These are phyloP conservation scores for Plecturocebus donacophilus DNA, from an alignment of 2,113 vertebrate species.

Conservation along the genomic window DNA sequence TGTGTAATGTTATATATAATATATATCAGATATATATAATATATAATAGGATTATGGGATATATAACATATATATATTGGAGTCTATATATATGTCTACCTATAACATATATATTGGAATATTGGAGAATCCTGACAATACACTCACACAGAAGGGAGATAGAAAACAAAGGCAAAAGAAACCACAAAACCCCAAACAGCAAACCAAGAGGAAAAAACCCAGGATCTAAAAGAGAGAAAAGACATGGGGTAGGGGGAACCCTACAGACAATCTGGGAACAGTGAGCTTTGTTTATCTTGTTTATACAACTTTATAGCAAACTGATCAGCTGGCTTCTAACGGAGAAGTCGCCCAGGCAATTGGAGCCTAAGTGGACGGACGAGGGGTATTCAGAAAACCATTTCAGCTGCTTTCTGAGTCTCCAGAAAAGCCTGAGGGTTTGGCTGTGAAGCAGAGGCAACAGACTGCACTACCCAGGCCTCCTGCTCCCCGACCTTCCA, in stretches of 20 bases:
- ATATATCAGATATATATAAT: neutral
- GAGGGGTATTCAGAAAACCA: neutral
- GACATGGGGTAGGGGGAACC: neutral
- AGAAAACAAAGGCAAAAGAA: neutral
- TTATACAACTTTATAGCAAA: neutral
- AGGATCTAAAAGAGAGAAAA: neutral
- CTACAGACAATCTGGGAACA: neutral
- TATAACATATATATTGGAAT: no score
- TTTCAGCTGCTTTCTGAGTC: neutral
- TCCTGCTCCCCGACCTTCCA: rapidly evolving
- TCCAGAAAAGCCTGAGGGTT: neutral
- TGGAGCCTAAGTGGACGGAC: neutral
- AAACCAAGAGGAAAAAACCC: neutral
- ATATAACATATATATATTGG: no score
- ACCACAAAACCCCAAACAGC: neutral
- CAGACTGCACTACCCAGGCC: no score
- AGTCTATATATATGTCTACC: no score
- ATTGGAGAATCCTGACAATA: neutral
- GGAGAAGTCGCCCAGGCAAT: neutral
- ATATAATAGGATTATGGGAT: neutral
- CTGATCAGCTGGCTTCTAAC: neutral
- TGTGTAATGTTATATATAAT: neutral
- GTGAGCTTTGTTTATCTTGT: neutral
- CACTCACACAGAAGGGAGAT: neutral
- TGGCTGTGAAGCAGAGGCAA: neutral